Base-by-base conservation (phyloP, 2,888 invertebrate genomes). In the Ellobium chinense region DNA sequence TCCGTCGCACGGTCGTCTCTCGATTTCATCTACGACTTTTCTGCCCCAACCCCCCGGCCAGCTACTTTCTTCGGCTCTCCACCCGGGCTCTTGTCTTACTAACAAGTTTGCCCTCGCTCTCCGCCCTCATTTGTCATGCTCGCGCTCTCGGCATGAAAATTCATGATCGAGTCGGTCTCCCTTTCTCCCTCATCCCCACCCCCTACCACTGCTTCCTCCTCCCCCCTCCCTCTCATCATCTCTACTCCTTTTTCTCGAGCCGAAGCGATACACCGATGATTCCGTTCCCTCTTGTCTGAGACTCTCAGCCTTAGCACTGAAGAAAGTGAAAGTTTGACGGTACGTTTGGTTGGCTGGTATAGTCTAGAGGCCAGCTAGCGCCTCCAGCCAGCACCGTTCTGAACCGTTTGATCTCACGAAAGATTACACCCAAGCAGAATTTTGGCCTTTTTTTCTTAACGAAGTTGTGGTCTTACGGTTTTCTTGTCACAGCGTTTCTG, bases 51-150 rank as follows among this genome's bases (percentile, higher is more conserved):
- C 46, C 46, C 46, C 46, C 7, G 9, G 46, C 18, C 46, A 12
- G 9, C 46, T 46, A 18, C 18, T 46, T 46, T 46, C 46, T 18
- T 60, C 27, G 7, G 14, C 5, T 60, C n/a, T n/a, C n/a, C 27
- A 24, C 60, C n/a, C 31, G 63, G 60, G 21, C 62, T 63, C 74
- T 74, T 63, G 62, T 63, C 63, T 37, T 73, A 37, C 73, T 74
- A 63, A 63, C 63, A 62, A 62, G 62, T 63, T 74, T 46, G 74
- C 70, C 69, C 69, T 31, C 62, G 63, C 78, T 62, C 62, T 69
- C 68, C 70, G 69, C 78, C 69, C 78, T 78, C 68, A 78, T 78
- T 69, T 78, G 78, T 78, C 78, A 78, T 70, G 78, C 78, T 78
- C 78, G 70, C 78, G 62, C 39, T 46, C 69, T 34, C 69, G 46